Conservation (phyloP, 1,140 invertebrate species). For the Monochamus saltuarius region DNA sequence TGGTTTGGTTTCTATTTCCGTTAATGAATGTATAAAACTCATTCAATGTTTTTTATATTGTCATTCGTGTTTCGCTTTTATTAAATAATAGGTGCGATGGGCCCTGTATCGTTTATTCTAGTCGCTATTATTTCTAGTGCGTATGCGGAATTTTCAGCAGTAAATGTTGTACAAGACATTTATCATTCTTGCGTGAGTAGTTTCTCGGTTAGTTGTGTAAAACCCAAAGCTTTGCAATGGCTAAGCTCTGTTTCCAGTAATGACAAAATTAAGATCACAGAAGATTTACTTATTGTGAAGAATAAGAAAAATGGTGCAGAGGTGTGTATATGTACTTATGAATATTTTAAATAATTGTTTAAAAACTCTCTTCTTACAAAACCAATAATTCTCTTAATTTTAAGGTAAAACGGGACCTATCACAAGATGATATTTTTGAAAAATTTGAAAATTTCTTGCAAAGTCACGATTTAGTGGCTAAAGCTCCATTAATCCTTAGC, state of each 20-base stretch:
- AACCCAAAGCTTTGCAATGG: constrained; percentile 74
- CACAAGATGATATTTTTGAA: constrained; percentile 57
- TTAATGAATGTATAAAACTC: constrained; percentile 41
- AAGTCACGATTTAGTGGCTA: constrained; percentile 64
- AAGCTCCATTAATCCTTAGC: constrained; percentile 62
- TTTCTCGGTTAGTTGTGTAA: constrained; percentile 68
- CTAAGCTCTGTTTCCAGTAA: constrained; percentile 65
- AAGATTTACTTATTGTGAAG: constrained; percentile 69
- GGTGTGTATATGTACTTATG: constrained; percentile 30
- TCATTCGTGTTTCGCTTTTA: constrained; percentile 28
- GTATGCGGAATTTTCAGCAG: constrained; percentile 52
- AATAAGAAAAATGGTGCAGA: constrained; percentile 55
- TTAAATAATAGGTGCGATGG: constrained; percentile 31
- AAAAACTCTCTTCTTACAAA: neutral
- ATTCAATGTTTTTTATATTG: constrained; percentile 19
- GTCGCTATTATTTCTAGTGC: constrained; percentile 26
- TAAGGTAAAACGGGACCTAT: constrained; percentile 39
- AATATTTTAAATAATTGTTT: constrained; percentile 3
- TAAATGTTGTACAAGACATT: constrained; percentile 61
- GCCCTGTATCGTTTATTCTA: constrained; percentile 28
- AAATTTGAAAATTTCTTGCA: constrained; percentile 65
- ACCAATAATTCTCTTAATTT: constrained; percentile 24
- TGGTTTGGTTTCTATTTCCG: constrained; percentile 51
- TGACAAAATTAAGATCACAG: constrained; percentile 69
- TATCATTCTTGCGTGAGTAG: constrained; percentile 65